phyloP scores from a whole-genome alignment of 2,797 vertebrate species.

The Dendrocincla fuliginosa region DNA sequence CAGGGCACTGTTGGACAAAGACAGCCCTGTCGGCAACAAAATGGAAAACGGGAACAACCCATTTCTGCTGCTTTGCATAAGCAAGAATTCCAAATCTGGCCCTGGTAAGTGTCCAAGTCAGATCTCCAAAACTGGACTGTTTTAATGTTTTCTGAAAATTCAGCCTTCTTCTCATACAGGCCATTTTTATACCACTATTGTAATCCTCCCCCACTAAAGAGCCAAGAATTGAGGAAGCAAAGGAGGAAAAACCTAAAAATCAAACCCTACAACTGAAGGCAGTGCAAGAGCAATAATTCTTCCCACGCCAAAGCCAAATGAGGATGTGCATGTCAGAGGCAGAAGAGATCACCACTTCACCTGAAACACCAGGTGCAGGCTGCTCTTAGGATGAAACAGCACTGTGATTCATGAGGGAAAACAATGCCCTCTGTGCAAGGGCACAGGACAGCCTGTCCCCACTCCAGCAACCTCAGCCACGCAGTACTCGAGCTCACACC shows the following conservation, averaged over 20 bases:
- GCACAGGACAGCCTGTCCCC: background rate
- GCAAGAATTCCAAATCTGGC: background rate
- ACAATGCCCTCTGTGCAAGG: fast-evolving
- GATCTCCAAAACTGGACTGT: background rate
- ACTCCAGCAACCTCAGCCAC: fast-evolving
- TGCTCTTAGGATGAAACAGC: background rate
- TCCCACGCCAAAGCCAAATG: background rate
- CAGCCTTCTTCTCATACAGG: background rate
- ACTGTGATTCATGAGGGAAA: background rate
- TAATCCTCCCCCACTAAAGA: background rate
- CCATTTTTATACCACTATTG: background rate
- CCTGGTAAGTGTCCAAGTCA: background rate
- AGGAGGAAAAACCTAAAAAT: background rate
- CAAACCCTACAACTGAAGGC: background rate
- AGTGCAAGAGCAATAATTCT: background rate
- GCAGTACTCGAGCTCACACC: background rate
- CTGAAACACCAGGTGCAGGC: background rate
- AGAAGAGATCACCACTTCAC: background rate
- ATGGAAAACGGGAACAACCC: background rate
- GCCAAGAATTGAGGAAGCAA: background rate
- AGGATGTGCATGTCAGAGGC: fast-evolving
- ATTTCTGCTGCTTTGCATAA: background rate
- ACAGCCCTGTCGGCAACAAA: background rate
- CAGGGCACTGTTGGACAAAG: slow-evolving; percentile 24
- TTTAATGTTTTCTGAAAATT: background rate